Conservation (phyloP, 2,113 vertebrate genomes). For the Corythaixoides concolor region DNA sequence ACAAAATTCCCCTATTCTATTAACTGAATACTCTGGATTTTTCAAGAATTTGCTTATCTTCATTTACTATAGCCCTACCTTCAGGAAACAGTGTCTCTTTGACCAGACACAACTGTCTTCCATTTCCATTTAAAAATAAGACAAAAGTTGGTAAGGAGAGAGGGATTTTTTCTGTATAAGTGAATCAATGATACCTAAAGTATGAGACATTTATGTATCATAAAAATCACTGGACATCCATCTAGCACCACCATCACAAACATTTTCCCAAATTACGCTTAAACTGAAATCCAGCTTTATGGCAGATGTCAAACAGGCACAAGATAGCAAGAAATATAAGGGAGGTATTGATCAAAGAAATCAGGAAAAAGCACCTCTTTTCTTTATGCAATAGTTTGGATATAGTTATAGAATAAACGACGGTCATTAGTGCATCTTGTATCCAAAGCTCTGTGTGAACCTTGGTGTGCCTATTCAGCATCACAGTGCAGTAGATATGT, state of each 20-base stretch:
- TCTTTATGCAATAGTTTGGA: not conserved
- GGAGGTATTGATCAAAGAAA: not conserved
- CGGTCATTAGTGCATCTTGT: not conserved
- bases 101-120: not conserved
- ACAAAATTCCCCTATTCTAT: not conserved
- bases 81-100: not conserved
- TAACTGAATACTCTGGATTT: not conserved
- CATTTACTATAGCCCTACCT: not conserved
- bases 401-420: not conserved
- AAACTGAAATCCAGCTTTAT: not conserved
- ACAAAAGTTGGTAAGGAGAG: not conserved
- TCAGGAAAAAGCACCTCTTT: not conserved
- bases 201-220: not conserved
- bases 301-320: not conserved
- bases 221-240: not conserved
- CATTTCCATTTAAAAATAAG: constrained; percentile 4
- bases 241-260: not conserved
- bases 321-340: not conserved
- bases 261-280: not conserved
- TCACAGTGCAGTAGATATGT: fast-evolving
- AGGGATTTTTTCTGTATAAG: not conserved
- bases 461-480: not conserved
- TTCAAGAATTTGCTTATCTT: not conserved
- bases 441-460: not conserved
- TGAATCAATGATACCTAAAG: not conserved